Base-by-base conservation (phyloP, 2,797 vertebrate genomes). In the Sternarchorhynchus goeldii region DNA sequence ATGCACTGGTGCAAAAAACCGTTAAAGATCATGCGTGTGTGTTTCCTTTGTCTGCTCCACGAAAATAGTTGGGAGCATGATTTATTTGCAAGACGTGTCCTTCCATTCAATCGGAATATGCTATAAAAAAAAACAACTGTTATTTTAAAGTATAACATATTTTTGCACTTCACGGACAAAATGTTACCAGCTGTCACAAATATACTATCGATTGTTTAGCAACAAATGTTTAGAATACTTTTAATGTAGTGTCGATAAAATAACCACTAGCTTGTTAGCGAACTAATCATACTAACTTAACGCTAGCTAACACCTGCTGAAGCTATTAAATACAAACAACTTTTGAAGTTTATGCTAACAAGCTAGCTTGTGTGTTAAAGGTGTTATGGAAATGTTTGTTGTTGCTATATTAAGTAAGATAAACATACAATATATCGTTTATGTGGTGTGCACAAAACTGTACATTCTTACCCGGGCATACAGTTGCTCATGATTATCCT, bases 381-480 rank as follows among this genome's bases (percentile, higher is more conserved):
- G 5, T 10, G 16, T 73, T 12, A 69, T 8, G 20, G 18, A 12
- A 25, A 32, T 32, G 73, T 12, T 41, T 41, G 39, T 41, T 41
- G 25, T 25, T 25, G 25, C 25, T 25, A 25, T 25, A 41, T 12
- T 50, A 50, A 50, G 45, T 50, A 45, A 12, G 10, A 8, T 45
- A 59, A 45, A 39, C 62, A 36, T 14, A n/a, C 41, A 69, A 18
- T 6, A 39, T 34, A 66, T 17, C 29, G 45, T 14, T 50, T 50
- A 50, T 50, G 45, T 36, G 34, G 45, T 50, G 45, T 50, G 45
- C 45, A 50, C 6, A 50, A 50, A 0, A 10, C 41, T 20, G n/a
- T 8, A 41, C n/a, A 1, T 71, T 18, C 84, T 88, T 88, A 94
- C 93, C 91, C 89, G 41, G 70, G 36, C 0, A 89, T 39, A 77